phyloP scores from a whole-genome alignment of 2,113 vertebrate species.

The Anser cygnoides region DNA sequence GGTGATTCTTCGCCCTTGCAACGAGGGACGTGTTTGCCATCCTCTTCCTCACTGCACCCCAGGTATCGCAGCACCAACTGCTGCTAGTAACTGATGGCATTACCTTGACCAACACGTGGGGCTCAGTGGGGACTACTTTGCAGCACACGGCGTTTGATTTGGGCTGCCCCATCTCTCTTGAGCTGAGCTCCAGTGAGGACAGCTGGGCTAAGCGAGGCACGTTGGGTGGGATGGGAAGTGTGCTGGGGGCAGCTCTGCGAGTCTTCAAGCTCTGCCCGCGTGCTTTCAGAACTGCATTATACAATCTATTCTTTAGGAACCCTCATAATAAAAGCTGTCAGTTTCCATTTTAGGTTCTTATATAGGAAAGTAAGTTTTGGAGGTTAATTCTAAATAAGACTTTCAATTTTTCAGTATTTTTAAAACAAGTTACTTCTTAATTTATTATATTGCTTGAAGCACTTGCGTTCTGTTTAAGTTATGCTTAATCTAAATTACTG shows the following conservation, averaged over 20 bases:
- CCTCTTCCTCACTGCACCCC: not conserved
- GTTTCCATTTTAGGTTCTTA: not conserved
- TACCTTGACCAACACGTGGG: not conserved
- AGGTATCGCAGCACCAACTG: not conserved
- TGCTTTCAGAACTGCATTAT: not conserved
- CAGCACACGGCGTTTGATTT: not conserved
- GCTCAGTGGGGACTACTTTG: not conserved
- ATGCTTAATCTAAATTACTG: slow-evolving; percentile 1
- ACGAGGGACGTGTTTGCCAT: not conserved
- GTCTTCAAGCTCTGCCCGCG: not conserved
- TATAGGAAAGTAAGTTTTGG: not conserved
- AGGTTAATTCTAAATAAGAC: slow-evolving; percentile 10
- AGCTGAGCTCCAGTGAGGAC: not conserved
- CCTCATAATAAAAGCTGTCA: not conserved
- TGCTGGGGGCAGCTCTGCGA: not conserved
- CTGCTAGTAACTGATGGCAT: not conserved
- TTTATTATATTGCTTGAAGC: slow-evolving; percentile 31
- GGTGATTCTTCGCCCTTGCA: not conserved
- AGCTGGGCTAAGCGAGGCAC: not conserved
- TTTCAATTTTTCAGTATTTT: not conserved
- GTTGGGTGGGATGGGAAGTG: not conserved
- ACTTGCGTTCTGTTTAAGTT: slow-evolving; percentile 12
- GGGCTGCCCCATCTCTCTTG: not conserved
- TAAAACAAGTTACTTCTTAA: not conserved
- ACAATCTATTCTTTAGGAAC: not conserved